These are phyloP conservation scores for Sebastes cheni DNA, from an alignment of 2,797 vertebrate genomes.

Conservation along the genomic window DNA sequence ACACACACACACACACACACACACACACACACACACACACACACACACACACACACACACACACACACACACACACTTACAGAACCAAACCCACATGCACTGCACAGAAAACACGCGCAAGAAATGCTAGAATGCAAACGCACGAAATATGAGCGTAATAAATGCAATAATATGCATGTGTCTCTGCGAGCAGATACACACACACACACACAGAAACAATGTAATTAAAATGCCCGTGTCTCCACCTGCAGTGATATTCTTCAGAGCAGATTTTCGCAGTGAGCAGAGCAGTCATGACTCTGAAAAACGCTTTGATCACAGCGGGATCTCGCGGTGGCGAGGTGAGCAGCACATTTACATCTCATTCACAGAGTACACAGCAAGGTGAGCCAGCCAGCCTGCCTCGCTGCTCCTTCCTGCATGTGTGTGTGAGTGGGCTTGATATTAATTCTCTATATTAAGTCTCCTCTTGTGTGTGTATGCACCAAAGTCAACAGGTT, in stretches of 20 bases:
- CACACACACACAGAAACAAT: not conserved
- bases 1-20: slow-evolving; percentile 7
- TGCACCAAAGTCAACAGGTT: slow-evolving; percentile 8
- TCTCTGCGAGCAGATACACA: not conserved
- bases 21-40: slow-evolving; percentile 1
- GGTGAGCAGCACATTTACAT: slow-evolving; percentile 67
- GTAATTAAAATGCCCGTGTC: slow-evolving; percentile 59
- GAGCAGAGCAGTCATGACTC: slow-evolving; percentile 47
- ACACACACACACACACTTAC: not conserved
- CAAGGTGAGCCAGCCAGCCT: slow-evolving; percentile 46
- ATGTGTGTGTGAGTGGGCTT: not conserved
- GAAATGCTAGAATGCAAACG: not conserved
- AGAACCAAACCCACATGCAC: not conserved
- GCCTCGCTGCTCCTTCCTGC: not conserved
- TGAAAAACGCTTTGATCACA: slow-evolving; percentile 69
- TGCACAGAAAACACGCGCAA: not conserved
- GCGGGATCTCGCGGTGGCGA: slow-evolving; percentile 38
- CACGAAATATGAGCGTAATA: not conserved
- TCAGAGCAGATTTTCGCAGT: slow-evolving; percentile 39
- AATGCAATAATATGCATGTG: not conserved
- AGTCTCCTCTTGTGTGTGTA: not conserved
- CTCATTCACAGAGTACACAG: slow-evolving; percentile 59
- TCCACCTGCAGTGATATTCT: slow-evolving; percentile 50
- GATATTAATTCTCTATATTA: slow-evolving; percentile 4
- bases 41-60: not conserved